These are phyloP conservation scores for Xiphydria camelus DNA, from an alignment of 2,888 invertebrate species.

Conservation along the genomic window DNA sequence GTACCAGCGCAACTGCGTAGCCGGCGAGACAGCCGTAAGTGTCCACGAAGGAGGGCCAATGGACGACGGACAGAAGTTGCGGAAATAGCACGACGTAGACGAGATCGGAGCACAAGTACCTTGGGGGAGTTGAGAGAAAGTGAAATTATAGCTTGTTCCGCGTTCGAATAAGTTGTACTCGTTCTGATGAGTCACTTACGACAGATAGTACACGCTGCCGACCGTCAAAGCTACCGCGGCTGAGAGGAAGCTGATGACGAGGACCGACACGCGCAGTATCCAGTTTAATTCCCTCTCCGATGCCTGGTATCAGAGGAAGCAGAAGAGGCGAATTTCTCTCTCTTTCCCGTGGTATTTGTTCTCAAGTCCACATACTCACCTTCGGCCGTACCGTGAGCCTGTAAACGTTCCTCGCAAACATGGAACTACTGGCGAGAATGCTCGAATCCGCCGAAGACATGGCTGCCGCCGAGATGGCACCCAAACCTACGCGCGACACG, in stretches of 20 bases:
- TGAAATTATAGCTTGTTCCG: not conserved
- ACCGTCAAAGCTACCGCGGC: slow-evolving; percentile 69
- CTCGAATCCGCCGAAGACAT: slow-evolving; percentile 78
- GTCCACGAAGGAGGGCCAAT: slow-evolving; percentile 66
- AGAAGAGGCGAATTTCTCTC: slow-evolving; percentile 8
- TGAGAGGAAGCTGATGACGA: slow-evolving; percentile 65
- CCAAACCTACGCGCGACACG: slow-evolving; percentile 62
- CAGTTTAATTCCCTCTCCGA: slow-evolving; percentile 70
- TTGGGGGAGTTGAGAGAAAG: slow-evolving; percentile 35
- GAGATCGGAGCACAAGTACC: slow-evolving; percentile 70
- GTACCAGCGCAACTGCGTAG: slow-evolving; percentile 59
- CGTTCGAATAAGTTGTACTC: not conserved
- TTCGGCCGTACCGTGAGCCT: slow-evolving; percentile 68
- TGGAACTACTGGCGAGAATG: slow-evolving; percentile 70
- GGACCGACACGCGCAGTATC: slow-evolving; percentile 68
- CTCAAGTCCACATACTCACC: slow-evolving; percentile 52
- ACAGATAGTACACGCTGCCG: slow-evolving; percentile 65
- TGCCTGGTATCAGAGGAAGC: too few species aligned
- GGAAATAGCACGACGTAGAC: slow-evolving; percentile 76
- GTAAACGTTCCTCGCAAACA: slow-evolving; percentile 75
- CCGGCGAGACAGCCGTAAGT: slow-evolving; percentile 69
- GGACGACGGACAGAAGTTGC: slow-evolving; percentile 69
- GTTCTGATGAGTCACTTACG: slow-evolving; percentile 45
- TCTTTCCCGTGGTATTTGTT: not conserved
- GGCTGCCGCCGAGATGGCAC: slow-evolving; percentile 75